Conservation (phyloP, 2,888 invertebrate species). For the Thumatha senex region DNA sequence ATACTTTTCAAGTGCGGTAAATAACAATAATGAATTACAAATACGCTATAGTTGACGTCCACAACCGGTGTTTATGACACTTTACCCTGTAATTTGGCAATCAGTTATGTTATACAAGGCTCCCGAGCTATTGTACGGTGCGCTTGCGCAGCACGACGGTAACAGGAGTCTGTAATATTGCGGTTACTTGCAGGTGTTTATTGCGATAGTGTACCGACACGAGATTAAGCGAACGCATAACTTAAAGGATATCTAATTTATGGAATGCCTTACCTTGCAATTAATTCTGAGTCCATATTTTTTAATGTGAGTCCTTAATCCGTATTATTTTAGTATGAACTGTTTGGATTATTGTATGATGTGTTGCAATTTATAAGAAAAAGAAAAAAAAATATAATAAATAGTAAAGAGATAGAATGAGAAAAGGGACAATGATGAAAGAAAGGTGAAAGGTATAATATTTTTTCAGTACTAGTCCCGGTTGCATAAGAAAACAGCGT, state of each 20-base stretch:
- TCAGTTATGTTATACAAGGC: slow-evolving; percentile 54
- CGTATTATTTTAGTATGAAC: too few relatives aligned
- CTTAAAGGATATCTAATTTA: slow-evolving; percentile 45
- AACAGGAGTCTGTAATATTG: slow-evolving; percentile 71
- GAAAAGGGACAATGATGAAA: too few relatives aligned
- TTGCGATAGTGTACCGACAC: slow-evolving; percentile 50
- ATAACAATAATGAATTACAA: slow-evolving; percentile 55
- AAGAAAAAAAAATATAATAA: too few relatives aligned
- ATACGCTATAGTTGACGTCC: slow-evolving; percentile 44
- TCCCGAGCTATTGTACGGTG: slow-evolving; percentile 57
- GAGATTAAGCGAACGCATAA: slow-evolving; percentile 48
- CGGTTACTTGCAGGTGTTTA: slow-evolving; percentile 74
- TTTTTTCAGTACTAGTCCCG: too few relatives aligned
- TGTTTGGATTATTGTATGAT: too few relatives aligned
- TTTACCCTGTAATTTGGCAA: slow-evolving; percentile 79
- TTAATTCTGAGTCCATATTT: not conserved
- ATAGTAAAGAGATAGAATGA: too few relatives aligned
- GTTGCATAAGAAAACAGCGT: too few relatives aligned
- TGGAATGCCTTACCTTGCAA: slow-evolving; percentile 10
- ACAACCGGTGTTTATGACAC: slow-evolving; percentile 67
- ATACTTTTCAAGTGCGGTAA: slow-evolving; percentile 46
- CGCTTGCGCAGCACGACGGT: slow-evolving; percentile 59
- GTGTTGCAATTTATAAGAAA: too few relatives aligned
- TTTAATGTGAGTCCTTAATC: not conserved
- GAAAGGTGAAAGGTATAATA: too few relatives aligned